phyloP scores from a whole-genome alignment of 2,888 invertebrate genomes.

The Hipparchia sbordonii region DNA sequence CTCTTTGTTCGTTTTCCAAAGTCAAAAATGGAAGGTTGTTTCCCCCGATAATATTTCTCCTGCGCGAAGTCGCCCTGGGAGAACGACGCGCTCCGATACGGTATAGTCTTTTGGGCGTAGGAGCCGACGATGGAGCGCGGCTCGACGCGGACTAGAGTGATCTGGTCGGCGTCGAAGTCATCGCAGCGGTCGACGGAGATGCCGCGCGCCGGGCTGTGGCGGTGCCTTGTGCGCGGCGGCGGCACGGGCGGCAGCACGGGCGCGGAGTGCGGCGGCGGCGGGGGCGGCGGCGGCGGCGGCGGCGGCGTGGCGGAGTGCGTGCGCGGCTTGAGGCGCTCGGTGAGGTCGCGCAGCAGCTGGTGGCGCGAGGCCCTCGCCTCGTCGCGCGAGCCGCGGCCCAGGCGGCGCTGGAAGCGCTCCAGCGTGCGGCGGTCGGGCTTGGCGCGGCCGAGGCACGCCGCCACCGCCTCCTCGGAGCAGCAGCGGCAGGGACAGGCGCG shows the following conservation, averaged over 20 bases:
- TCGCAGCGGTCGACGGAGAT: constrained; percentile 75
- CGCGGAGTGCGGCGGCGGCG: constrained; percentile 74
- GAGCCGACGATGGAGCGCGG: constrained; percentile 84
- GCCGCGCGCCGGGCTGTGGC: constrained; percentile 78
- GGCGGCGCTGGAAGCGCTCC: constrained; percentile 92
- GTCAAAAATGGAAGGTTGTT: constrained; percentile 72
- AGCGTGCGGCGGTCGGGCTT: constrained; percentile 86
- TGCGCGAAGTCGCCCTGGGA: constrained; percentile 92
- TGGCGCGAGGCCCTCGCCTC: constrained; percentile 76
- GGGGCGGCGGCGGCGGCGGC: constrained; percentile 67
- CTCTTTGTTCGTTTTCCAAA: constrained; percentile 64
- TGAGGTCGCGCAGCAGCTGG: constrained; percentile 91
- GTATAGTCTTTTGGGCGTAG: constrained; percentile 86
- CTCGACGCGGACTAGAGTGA: constrained; percentile 82
- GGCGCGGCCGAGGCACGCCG: constrained; percentile 79
- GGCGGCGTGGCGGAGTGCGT: constrained; percentile 54
- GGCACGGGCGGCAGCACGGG: constrained; percentile 83
- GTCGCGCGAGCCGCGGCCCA: constrained; percentile 83
- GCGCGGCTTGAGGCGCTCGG: constrained; percentile 88
- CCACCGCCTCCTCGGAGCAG: constrained; percentile 81
- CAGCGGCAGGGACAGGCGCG: constrained; percentile 82
- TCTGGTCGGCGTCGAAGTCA: constrained; percentile 74
- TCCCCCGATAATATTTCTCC: constrained; percentile 74
- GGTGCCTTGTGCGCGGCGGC: constrained; percentile 78
- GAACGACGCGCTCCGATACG: constrained; percentile 93